phyloP scores from a whole-genome alignment of 2,888 invertebrate genomes.

The Ephialtes manifestator region DNA sequence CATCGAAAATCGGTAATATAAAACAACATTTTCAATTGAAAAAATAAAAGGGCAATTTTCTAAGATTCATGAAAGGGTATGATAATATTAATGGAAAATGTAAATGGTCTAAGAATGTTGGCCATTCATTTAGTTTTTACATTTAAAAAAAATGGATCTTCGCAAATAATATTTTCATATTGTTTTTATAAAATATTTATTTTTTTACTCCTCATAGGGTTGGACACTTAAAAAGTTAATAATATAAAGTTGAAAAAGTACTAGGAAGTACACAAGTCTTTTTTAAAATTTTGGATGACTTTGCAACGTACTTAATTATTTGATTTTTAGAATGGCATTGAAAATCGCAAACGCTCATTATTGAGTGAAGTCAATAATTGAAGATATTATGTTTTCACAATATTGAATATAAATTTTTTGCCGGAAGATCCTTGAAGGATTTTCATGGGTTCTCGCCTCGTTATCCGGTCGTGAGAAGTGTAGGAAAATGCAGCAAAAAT shows the following conservation, averaged over 20 bases:
- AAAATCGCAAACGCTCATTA: not conserved
- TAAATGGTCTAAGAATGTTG: too few species aligned
- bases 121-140: too few species aligned
- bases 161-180: too few species aligned
- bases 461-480: slow-evolving; percentile 48
- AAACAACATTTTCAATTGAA: too few species aligned
- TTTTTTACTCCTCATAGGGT: not conserved
- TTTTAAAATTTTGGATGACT: not conserved
- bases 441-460: slow-evolving; percentile 18
- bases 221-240: too few species aligned
- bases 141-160: too few species aligned
- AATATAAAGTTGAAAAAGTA: too few species aligned
- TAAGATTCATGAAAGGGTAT: too few species aligned
- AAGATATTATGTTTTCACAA: not conserved
- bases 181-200: not conserved
- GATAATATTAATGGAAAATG: too few species aligned
- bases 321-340: not conserved
- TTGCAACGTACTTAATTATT: not conserved
- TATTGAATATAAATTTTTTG: not conserved
- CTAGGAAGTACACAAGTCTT: too few species aligned
- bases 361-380: not conserved
- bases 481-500: slow-evolving; percentile 53
- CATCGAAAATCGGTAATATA: too few species aligned
- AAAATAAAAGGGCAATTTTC: too few species aligned
- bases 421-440: not conserved